Percentiles rank a stretch among this genome's conserved stretches.
These are phyloP conservation scores for Drosophila kepulauana DNA, from an alignment of 1,140 invertebrate species.

Conservation along the genomic window DNA sequence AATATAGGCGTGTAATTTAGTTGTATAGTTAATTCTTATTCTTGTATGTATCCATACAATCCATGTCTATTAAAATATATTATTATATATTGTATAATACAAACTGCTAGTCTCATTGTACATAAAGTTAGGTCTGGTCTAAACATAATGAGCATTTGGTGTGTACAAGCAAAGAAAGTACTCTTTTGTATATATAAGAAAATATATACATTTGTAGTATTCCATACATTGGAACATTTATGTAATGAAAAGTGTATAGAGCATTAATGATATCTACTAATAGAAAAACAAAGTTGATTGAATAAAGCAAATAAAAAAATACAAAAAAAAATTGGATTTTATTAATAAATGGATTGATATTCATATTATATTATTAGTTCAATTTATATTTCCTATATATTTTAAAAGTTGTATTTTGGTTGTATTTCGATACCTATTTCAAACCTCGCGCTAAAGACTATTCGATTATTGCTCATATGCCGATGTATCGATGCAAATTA, in stretches of 20 bases:
- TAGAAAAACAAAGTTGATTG: conserved; percentile 56
- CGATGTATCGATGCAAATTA: no score
- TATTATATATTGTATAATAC: conserved; percentile 28
- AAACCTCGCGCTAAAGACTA: no score
- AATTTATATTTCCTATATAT: neutral
- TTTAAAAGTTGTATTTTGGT: neutral
- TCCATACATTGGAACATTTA: conserved; percentile 34
- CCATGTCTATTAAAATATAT: conserved; percentile 55
- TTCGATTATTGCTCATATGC: no score
- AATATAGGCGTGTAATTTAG: conserved; percentile 73
- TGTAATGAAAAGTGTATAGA: conserved; percentile 33
- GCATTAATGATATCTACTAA: conserved; percentile 29
- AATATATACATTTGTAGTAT: conserved; percentile 26
- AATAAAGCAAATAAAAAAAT: conserved; percentile 51
- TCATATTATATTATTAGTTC: neutral
- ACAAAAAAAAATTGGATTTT: no score
- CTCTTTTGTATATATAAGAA: conserved; percentile 31
- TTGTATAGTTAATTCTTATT: conserved; percentile 55
- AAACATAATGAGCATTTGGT: conserved; percentile 72
- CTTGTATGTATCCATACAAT: conserved; percentile 47
- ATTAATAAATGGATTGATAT: neutral
- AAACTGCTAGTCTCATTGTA: conserved; percentile 60
- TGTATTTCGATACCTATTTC: no score
- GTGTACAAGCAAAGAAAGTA: conserved; percentile 66
- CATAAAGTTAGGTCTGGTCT: conserved; percentile 54